Base-by-base conservation (phyloP, 2,888 invertebrate genomes). In the Polyploca ridens region DNA sequence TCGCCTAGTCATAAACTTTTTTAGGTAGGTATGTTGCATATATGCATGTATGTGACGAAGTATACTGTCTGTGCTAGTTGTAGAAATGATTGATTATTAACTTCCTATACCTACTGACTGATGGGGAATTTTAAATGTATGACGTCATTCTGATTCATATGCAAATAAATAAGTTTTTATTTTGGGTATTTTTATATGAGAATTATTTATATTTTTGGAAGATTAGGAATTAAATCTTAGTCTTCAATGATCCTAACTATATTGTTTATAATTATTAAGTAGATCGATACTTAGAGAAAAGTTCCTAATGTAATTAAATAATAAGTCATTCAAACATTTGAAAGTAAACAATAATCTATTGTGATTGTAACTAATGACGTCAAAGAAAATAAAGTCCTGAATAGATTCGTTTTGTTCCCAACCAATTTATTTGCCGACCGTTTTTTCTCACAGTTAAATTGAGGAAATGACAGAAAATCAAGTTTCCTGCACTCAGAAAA, bases 391-490 rank as follows among this genome's bases (percentile, higher is more conserved):
- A 16, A 49, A 49, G n/a, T 16, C 14, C 44, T 49, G 6, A 49
- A 49, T 49, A 49, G 13, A 49, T 16, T 8, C 16, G 16, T 49
- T 49, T 49, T 49, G 49, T 49, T 49, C 16, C 49, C 16, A 49
- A 6, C 49, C 16, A 49, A 16, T 49, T 49, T 49, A 16, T 16
- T 49, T 49, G 10, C 16, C 14, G 16, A 49, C 0, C 16, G 49
- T 10, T 49, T 49, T 49, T 49, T 49, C 60, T 63, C 62, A 61
- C 38, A 64, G 54, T 65, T 64, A 70, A 64, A 69, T 67, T 63
- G 69, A 76, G 72, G 70, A 69, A 76, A 71, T 73, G 63, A 69
- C 71, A 66, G 65, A 68, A 60, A 65, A 60, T 46, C 60, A n/a
- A 65, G 65, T 62, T 44, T 38, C 59, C 62, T 49, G 62, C 3